phyloP scores from a whole-genome alignment of 2,888 invertebrate species.

The Trilocha varians region DNA sequence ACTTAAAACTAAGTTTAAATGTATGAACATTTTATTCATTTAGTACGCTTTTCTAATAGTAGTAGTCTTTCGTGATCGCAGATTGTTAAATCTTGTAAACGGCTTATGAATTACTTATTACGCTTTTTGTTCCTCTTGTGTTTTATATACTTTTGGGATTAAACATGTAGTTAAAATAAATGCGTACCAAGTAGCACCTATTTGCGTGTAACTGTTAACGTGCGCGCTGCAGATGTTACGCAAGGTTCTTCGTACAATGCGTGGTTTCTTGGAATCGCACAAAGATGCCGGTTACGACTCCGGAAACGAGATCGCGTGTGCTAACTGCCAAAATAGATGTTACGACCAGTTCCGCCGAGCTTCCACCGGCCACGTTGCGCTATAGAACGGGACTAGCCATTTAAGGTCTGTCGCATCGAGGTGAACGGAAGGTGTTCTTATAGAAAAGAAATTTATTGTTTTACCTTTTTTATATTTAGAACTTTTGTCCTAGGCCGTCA shows the following conservation, averaged over 20 bases:
- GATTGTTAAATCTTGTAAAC: too few species aligned
- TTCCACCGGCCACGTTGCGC: background rate
- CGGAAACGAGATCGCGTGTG: constrained; percentile 3
- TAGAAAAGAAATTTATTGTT: background rate
- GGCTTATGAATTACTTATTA: too few species aligned
- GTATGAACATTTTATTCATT: too few species aligned
- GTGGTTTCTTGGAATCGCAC: constrained; percentile 2
- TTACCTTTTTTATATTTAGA: background rate
- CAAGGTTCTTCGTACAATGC: background rate
- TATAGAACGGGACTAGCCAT: background rate
- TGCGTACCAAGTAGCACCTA: too few species aligned
- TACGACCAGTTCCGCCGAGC: constrained; percentile 1
- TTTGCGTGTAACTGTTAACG: too few species aligned
- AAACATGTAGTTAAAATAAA: too few species aligned
- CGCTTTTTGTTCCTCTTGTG: too few species aligned
- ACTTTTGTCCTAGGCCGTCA: too few species aligned
- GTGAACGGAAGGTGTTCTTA: background rate
- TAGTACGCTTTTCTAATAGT: too few species aligned
- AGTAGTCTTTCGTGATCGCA: too few species aligned
- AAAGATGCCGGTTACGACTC: background rate
- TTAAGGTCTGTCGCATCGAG: background rate
- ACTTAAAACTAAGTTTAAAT: too few species aligned
- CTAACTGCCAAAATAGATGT: constrained; percentile 3
- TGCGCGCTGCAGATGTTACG: background rate
- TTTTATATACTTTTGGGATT: too few species aligned